A percentile compares a stretch with the other conserved stretches of the same genome.
Evolutionary conservation across 2,888 invertebrate species (phyloP).

Genomic region (Sepioteuthis lessoniana): DNA sequence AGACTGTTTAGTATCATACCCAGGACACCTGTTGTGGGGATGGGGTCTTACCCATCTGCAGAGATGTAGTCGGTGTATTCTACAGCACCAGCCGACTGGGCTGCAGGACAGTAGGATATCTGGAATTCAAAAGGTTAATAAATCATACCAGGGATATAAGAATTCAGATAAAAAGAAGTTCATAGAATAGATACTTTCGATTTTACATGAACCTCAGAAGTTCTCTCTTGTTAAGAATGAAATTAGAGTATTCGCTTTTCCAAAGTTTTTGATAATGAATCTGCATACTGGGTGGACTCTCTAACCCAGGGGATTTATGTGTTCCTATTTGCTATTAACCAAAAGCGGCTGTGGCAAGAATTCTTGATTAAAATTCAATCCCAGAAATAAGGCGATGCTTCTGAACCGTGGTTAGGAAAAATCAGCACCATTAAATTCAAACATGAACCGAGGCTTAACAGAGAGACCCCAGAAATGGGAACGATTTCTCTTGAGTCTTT

Average conservation of each 20-base stretch:
- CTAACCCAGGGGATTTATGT: background rate
- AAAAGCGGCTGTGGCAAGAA: background rate
- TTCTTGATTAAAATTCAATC: background rate
- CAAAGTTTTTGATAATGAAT: background rate
- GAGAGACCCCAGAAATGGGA: background rate
- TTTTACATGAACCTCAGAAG: background rate
- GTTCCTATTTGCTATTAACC: background rate
- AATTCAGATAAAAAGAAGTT: background rate
- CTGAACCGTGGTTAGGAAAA: background rate
- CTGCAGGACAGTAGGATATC: too few species aligned
- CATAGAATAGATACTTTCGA: background rate
- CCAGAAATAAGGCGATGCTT: background rate
- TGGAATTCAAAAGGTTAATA: too few species aligned
- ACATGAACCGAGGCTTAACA: conserved; percentile 8
- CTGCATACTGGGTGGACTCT: background rate
- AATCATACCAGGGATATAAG: too few species aligned
- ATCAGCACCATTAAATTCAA: background rate
- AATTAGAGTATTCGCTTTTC: background rate
- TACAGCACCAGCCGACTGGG: too few species aligned
- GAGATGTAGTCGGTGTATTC: too few species aligned
- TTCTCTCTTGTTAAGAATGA: background rate
- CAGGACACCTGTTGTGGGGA: too few species aligned
- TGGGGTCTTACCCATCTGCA: too few species aligned
- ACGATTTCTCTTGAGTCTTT: background rate
- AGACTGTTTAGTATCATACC: too few species aligned